Conservation (phyloP, 2,888 invertebrate species). For the Stenotaenia linearis region DNA sequence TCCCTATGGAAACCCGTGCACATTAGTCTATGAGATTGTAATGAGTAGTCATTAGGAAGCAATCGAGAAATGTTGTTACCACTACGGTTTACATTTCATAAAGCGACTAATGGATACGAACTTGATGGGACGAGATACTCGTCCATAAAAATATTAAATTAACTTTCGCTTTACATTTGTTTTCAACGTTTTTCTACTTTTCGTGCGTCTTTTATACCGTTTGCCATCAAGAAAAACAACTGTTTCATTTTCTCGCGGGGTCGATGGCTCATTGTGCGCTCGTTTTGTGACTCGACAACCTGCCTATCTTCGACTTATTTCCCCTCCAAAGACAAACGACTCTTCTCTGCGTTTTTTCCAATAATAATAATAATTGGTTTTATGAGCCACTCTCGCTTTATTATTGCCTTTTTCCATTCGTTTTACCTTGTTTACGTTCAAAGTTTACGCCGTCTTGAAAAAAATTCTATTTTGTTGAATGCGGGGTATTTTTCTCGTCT, state of each 20-base stretch:
- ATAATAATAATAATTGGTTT: neutral
- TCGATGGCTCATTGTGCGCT: neutral
- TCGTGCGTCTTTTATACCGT: neutral
- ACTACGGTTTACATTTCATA: neutral
- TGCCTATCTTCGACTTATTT: neutral
- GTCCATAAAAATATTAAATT: slow-evolving; percentile 4
- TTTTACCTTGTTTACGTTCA: neutral
- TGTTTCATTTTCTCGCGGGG: neutral
- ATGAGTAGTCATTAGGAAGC: slow-evolving; percentile 21
- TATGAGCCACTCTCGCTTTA: neutral
- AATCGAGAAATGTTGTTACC: slow-evolving; percentile 1
- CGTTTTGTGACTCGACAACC: neutral
- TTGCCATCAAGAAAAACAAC: neutral
- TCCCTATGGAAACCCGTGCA: slow-evolving; percentile 20
- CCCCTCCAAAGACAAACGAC: neutral
- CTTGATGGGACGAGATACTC: neutral
- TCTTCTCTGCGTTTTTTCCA: neutral
- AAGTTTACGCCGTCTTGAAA: neutral
- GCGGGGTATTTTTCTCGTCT: too few species aligned
- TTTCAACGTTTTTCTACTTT: neutral
- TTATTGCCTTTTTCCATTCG: neutral
- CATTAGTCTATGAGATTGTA: slow-evolving; percentile 20
- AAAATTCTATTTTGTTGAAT: neutral
- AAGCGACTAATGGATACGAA: slow-evolving; percentile 1
- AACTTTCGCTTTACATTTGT: neutral